phyloP scores from a whole-genome alignment of 1,140 invertebrate species.

The Lucilia cuprina region DNA sequence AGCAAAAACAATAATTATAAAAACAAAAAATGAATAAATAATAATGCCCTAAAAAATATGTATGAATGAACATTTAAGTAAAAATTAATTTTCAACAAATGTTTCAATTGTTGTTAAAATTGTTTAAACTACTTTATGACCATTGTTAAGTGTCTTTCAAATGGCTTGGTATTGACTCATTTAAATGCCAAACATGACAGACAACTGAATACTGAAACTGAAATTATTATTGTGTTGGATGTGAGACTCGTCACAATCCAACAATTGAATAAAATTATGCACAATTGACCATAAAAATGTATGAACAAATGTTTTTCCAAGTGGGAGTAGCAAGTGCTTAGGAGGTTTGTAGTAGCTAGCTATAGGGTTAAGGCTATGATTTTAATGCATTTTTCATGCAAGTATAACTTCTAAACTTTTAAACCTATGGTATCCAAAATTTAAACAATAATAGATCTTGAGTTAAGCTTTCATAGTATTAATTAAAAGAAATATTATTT shows the following conservation, averaged over 20 bases:
- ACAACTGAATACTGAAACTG: background rate
- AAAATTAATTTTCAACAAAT: conserved; percentile 7
- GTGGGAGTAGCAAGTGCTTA: no score
- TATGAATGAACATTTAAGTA: background rate
- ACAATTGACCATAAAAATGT: no score
- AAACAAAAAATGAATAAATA: background rate
- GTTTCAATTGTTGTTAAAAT: conserved; percentile 16
- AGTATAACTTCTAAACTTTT: no score
- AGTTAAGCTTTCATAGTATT: no score
- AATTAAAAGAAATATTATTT: no score
- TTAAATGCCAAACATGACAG: conserved; percentile 55
- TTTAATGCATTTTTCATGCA: no score
- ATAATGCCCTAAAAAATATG: background rate
- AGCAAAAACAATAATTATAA: background rate
- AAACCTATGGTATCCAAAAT: no score
- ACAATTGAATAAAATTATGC: background rate
- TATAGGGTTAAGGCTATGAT: no score
- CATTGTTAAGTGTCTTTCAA: conserved; percentile 55
- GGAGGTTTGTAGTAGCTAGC: no score
- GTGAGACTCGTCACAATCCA: background rate
- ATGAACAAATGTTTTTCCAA: no score
- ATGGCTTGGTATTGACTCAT: conserved; percentile 52
- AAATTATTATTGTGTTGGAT: background rate
- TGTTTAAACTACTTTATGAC: conserved; percentile 47
- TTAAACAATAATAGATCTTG: no score